Evolutionary conservation across 1,140 invertebrate species (phyloP).

Genomic region (Holcopasites calliopsidis): DNA sequence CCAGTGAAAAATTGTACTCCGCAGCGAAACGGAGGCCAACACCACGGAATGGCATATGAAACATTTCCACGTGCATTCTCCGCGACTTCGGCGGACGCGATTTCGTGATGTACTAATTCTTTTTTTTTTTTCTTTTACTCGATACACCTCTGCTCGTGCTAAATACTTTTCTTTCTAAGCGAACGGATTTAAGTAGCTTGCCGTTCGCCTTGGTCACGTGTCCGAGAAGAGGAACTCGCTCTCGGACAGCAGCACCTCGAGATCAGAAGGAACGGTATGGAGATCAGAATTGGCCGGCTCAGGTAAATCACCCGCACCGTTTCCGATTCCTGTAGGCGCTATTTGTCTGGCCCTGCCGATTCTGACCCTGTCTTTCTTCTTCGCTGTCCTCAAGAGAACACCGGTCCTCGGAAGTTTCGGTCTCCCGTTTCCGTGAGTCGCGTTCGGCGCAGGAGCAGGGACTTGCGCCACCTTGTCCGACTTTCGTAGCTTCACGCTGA

Average conservation of each 20-base stretch:
- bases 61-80: constrained; percentile 9
- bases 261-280: constrained; percentile 83
- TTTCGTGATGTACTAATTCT: constrained; percentile 13
- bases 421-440: constrained; percentile 43
- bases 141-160: not conserved
- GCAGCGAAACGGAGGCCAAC: constrained; percentile 1
- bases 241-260: constrained; percentile 83
- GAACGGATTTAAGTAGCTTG: not conserved
- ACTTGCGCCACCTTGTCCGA: constrained; percentile 79
- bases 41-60: constrained; percentile 13
- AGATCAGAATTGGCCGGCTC: constrained; percentile 80
- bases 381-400: constrained; percentile 77
- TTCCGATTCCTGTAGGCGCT: constrained; percentile 57
- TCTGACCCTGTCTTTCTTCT: constrained; percentile 71
- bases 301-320: constrained; percentile 59
- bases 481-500: constrained; percentile 89
- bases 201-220: constrained; percentile 74
- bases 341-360: constrained; percentile 66
- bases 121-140: not conserved
- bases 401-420: constrained; percentile 74
- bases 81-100: constrained; percentile 45
- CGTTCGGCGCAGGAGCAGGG: constrained; percentile 40
- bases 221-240: constrained; percentile 83
- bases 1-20: not conserved
- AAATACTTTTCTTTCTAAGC: not conserved